Base-by-base conservation (phyloP, 2,797 vertebrate genomes). In the Steatocranus sp. region DNA sequence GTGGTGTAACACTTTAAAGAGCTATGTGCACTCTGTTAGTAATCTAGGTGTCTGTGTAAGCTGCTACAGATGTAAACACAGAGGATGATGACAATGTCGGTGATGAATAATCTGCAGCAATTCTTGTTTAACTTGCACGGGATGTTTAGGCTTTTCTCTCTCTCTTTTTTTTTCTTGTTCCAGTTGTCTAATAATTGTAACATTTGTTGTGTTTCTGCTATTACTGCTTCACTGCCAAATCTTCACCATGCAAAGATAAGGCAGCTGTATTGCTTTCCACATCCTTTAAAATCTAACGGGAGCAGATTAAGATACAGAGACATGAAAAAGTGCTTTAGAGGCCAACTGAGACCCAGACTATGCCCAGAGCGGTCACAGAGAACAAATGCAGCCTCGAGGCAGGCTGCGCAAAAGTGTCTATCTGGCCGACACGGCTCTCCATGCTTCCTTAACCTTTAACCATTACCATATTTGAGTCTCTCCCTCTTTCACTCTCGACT, bases 311-410 rank as follows among this genome's bases (percentile, higher is more conserved):
- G 85, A 88, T 77, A 41, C 50, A 82, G 74, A 82, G 83, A 88
- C 83, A 90, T 88, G 86, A 93, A 89, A 79, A 94, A 86, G 87
- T 79, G 79, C 84, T 92, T 91, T 84, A 76, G 84, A 91, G 76
- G 76, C 88, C 84, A 82, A 79, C 85, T 27, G 82, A 92, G 87
- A 91, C 83, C 61, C 86, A 88, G 79, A 87, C 84, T 85, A 86
- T 30, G 48, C 84, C 85, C 85, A 83, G 86, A 92, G 84, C 41
- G 70, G 91, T 90, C 89, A 88, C 83, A 79, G 79, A 88, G 91
- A 93, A 92, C 88, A 92, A 93, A 92, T 91, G 85, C 86, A 90
- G 85, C 90, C 89, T 88, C 70, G 76, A 93, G 90, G 86, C 89
- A 85, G 76, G 27, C 84, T 91, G 70, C 58, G 18, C 76, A 88